Conservation (phyloP, 2,888 invertebrate genomes). For the Ichneumoninae sp. region DNA sequence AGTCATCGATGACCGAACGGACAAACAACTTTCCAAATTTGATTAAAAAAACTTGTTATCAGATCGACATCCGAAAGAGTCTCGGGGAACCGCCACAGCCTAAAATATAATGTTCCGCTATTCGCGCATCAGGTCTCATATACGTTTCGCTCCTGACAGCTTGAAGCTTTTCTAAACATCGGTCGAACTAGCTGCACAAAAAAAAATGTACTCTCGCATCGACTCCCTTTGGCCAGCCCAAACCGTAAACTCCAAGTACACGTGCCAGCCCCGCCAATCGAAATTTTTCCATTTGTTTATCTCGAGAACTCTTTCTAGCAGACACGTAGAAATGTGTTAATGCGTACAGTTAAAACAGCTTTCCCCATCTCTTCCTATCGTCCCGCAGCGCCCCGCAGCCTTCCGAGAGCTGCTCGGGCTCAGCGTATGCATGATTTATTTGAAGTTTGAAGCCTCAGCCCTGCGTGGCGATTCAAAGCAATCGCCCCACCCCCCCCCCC, state of each 20-base stretch:
- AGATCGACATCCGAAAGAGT: no score
- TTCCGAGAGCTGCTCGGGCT: not conserved
- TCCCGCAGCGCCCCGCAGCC: not conserved
- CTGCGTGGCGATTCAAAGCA: slow-evolving; percentile 28
- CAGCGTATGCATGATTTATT: slow-evolving; percentile 23
- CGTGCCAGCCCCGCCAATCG: not conserved
- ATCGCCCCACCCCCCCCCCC: not conserved
- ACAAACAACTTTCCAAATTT: no score
- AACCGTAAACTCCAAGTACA: slow-evolving; percentile 2
- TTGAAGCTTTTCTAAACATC: slow-evolving; percentile 11
- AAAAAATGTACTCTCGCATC: not conserved
- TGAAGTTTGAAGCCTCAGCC: slow-evolving; percentile 31
- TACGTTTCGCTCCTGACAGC: not conserved
- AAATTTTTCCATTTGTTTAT: slow-evolving; percentile 32
- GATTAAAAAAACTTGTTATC: no score
- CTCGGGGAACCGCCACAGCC: not conserved
- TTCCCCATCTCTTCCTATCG: not conserved
- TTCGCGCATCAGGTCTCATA: not conserved
- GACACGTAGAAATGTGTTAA: slow-evolving; percentile 13
- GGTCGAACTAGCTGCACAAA: not conserved
- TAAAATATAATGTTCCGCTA: not conserved
- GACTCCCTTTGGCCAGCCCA: not conserved
- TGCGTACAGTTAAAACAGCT: not conserved
- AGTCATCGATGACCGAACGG: no score
- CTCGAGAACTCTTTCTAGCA: slow-evolving; percentile 5